Percentiles rank a stretch among this genome's conserved stretches.
phyloP scores from a whole-genome alignment of 92 coral and sea anemone genomes.

The Zoanthus solanderi region DNA sequence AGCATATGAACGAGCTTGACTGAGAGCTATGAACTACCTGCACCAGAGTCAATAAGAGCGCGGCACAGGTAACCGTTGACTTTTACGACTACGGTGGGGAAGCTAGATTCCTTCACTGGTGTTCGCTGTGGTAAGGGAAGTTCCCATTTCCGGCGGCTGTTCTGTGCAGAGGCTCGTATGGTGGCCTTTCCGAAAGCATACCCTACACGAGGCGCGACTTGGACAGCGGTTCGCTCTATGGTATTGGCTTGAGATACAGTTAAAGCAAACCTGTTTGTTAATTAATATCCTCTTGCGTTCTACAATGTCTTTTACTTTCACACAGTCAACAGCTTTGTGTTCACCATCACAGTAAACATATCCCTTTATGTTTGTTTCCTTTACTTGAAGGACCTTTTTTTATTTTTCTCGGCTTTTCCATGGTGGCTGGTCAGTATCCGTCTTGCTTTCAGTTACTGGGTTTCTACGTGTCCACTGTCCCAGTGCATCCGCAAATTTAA shows the following conservation, averaged over 20 bases:
- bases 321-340: slow-evolving; percentile 56
- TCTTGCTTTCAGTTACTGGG: slow-evolving; percentile 28
- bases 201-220: slow-evolving; percentile 54
- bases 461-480: slow-evolving; percentile 59
- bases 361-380: neutral
- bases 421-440: neutral
- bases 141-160: slow-evolving; percentile 17
- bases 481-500: slow-evolving; percentile 54
- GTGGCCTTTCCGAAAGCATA: slow-evolving; percentile 43
- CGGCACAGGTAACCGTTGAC: slow-evolving; percentile 14
- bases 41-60: slow-evolving; percentile 20
- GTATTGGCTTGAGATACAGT: slow-evolving; percentile 43
- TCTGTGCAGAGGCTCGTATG: neutral
- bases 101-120: neutral
- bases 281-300: slow-evolving; percentile 42
- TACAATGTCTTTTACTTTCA: slow-evolving; percentile 23
- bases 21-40: slow-evolving; percentile 22
- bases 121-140: neutral
- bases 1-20: neutral
- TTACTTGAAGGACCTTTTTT: neutral
- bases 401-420: neutral
- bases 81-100: slow-evolving; percentile 1
- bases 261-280: slow-evolving; percentile 51
- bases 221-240: slow-evolving; percentile 48
- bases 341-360: slow-evolving; percentile 61